Evolutionary conservation across 2,113 vertebrate genomes (phyloP), one percentile per base, ranked within the genome.

Genomic region (Naja naja): DNA sequence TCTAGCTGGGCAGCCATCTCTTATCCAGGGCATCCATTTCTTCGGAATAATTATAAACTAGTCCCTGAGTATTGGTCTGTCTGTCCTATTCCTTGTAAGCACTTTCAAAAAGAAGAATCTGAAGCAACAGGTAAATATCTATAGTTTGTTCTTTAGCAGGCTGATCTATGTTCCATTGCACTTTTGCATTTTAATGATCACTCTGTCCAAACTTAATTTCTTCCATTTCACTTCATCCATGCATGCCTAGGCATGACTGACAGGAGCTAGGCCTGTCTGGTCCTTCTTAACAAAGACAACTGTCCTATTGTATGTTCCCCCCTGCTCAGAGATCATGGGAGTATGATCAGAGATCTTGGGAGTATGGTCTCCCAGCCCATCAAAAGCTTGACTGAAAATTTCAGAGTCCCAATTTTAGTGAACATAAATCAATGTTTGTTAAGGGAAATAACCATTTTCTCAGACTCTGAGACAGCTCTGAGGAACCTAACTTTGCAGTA

Each of bases 371-470:
- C 47, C 7, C 47, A 49, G 9, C 47, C 47, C 91, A 69, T 88
- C 87, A 88, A 92, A 92, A 34, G 23, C 58, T 92, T 52, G 55
- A 27, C 91, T 92, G 47, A 30, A 91, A 91, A 87, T 39, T 25
- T 30, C 43, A 55, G 25, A 34, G 30, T 7, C 43, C 56, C 58
- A 49, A 3, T 69, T 88, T 92, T 34, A 88, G 10, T 52, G 30
- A 49, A 30, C 56, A 30, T 88, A 69, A 43, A 88, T 88, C 25
- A 92, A n/a, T 27, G 14, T 9, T 88, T 30, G 22, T 49, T 43
- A 49, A 39, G 25, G 30, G 47, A 69, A 64, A 69, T 43, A 22
- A 30, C 12, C 1, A 22, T 16, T 5, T 69, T 69, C 64, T 69
- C 74, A 39, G 69, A 5, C 69, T 81, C 69, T 74, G n/a, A 74